These are phyloP conservation scores for Brassicogethes aeneus DNA, from an alignment of 2,888 invertebrate species.

Conservation along the genomic window DNA sequence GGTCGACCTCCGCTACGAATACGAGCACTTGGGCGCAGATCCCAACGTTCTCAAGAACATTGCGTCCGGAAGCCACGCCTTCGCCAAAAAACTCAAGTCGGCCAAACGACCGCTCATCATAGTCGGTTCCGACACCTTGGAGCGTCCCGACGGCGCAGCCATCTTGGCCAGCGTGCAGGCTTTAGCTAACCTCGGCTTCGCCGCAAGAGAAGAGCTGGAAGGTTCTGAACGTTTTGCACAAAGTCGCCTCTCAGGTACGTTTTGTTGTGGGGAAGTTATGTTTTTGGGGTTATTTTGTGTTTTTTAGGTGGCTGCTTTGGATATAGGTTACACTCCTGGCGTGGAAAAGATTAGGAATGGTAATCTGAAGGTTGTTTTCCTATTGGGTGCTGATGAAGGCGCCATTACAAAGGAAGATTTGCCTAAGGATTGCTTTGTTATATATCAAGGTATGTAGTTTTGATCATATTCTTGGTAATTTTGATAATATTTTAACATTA, in stretches of 20 bases:
- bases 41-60: constrained; percentile 66
- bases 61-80: constrained; percentile 59
- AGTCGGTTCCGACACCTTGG: constrained; percentile 78
- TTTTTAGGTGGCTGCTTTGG: constrained; percentile 75
- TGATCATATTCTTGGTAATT: too few relatives aligned
- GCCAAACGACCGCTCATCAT: constrained; percentile 89
- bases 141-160: constrained; percentile 67
- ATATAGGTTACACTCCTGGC: constrained; percentile 85
- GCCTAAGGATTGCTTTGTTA: constrained; percentile 72
- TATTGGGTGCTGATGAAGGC: constrained; percentile 91
- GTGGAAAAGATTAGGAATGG: constrained; percentile 49
- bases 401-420: constrained; percentile 67
- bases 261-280: too few relatives aligned
- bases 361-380: constrained; percentile 69
- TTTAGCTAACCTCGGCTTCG: constrained; percentile 54
- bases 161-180: constrained; percentile 67
- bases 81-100: constrained; percentile 56
- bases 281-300: neutral
- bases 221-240: constrained; percentile 89
- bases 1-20: constrained; percentile 88
- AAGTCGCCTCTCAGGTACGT: constrained; percentile 69
- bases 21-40: constrained; percentile 82
- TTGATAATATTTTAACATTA: too few relatives aligned
- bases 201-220: constrained; percentile 52
- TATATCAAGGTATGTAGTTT: constrained; percentile 90